phyloP scores from a whole-genome alignment of 2,888 invertebrate species.

The Protula sp. region DNA sequence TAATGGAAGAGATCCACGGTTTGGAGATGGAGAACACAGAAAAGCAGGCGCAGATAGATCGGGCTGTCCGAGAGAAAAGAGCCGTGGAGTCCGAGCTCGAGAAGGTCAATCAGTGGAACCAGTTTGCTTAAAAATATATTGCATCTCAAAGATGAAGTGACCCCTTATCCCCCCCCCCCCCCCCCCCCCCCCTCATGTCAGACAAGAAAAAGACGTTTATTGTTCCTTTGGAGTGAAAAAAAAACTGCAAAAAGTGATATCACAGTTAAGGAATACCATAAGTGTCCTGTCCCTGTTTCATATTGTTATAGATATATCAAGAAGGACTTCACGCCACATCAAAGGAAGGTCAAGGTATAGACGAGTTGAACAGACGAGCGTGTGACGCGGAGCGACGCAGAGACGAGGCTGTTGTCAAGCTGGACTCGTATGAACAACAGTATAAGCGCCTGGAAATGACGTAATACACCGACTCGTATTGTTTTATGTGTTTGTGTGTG shows the following conservation, averaged over 20 bases:
- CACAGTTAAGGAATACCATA: no score
- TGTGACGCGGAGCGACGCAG: conserved; percentile 39
- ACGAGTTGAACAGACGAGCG: conserved; percentile 36
- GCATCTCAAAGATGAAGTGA: no score
- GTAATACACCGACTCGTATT: no score
- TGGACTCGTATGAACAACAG: conserved; percentile 32
- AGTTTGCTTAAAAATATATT: no score
- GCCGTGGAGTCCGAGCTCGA: conserved; percentile 48
- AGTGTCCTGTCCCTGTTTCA: no score
- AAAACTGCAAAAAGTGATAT: no score
- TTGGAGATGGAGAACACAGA: conserved; percentile 41
- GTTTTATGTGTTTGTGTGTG: no score
- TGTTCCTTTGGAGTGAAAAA: no score
- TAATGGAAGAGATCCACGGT: conserved; percentile 47
- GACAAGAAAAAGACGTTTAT: no score
- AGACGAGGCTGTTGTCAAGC: conserved; percentile 37
- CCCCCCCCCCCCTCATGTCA: no score
- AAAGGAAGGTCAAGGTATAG: background rate
- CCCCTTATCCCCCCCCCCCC: no score
- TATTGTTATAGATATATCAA: no score
- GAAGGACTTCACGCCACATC: background rate
- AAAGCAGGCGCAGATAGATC: conserved; percentile 40
- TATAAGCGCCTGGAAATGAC: conserved; percentile 33
- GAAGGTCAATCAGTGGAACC: conserved; percentile 34
- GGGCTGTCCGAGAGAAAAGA: conserved; percentile 45